Base-by-base conservation (phyloP, 2,888 invertebrate species). In the Acrobasis repandana region DNA sequence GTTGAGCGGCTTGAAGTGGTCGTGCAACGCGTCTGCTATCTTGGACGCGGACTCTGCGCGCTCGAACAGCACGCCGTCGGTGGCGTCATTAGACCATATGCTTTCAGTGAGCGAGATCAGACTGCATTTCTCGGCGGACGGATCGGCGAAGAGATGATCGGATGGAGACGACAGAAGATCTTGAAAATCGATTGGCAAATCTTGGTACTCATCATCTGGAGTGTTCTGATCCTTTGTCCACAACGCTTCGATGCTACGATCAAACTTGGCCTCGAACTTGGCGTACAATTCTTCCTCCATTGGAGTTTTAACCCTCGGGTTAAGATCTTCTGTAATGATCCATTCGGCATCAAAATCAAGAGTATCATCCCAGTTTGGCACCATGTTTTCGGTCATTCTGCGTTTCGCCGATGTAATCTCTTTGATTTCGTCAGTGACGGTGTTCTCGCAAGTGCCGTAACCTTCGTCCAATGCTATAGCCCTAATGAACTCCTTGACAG, bases 221-320 rank as follows among this genome's bases (percentile, higher is more conserved):
- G 91, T 90, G 72, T 85, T 82, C 79, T 90, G 88, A 70, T 92
- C 86, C 76, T 93, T 85, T 69, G 90, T 93, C 95, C 95, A 95
- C 63, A 95, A 84, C 47, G 95, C 95, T 80, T 95, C 95, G 66
- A 95, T 92, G 77, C 93, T 94, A 67, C 93, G 93, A 78, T 95
- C 94, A 79, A 95, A 95, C 82, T 95, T 95, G 9, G 95, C 94
- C 75, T 94, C 93, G 72, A 95, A 92, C 70, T 93, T 92, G 5
- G 94, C 94, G 70, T 94, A 93, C 61, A 92, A 82, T 73, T 93
- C 91, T 68, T 90, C 88, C 72, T 94, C 93, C 71, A 79, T 74
- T 15, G 90, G 90, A 46, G 85, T 77, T 61, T 78, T 79, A 14
- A 76, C 81, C 63, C 81, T 79, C 34, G 83, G 82, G 20, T 77